These are phyloP conservation scores for Cantharis lateralis DNA, from an alignment of 2,888 invertebrate species.

Conservation along the genomic window DNA sequence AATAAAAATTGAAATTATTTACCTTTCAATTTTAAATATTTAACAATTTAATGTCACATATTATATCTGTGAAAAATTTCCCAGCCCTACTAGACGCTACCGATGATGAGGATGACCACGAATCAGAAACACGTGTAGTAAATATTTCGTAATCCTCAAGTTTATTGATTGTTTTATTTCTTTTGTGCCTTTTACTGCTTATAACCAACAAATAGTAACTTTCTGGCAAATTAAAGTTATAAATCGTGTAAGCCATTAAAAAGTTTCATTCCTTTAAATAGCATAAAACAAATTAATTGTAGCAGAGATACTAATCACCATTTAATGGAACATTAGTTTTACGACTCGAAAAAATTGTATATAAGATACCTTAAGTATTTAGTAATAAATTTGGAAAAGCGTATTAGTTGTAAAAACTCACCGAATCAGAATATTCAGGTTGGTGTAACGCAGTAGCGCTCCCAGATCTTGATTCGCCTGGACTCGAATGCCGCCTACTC, in stretches of 20 bases:
- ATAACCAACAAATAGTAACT: background rate
- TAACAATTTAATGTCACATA: too few relatives aligned
- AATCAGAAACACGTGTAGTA: background rate
- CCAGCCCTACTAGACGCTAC: background rate
- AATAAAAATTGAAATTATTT: background rate
- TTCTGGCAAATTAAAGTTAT: background rate
- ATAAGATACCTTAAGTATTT: background rate
- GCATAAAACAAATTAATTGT: background rate
- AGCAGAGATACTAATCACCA: background rate
- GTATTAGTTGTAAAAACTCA: conserved; percentile 48
- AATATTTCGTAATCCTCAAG: background rate
- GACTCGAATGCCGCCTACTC: conserved; percentile 69
- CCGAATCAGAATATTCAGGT: conserved; percentile 66
- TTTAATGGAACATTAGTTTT: background rate
- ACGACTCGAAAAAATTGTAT: background rate
- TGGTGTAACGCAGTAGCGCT: conserved; percentile 66
- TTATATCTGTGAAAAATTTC: too few relatives aligned
- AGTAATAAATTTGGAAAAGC: background rate
- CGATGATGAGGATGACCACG: background rate
- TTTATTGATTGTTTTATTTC: background rate
- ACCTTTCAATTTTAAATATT: background rate
- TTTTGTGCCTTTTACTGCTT: background rate
- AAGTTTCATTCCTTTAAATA: background rate
- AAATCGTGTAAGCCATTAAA: background rate
- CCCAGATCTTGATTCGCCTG: conserved; percentile 71